Evolutionary conservation across 2,113 vertebrate genomes (phyloP), one percentile per base, ranked within the genome.

Genomic region (Crotalus helleri): DNA sequence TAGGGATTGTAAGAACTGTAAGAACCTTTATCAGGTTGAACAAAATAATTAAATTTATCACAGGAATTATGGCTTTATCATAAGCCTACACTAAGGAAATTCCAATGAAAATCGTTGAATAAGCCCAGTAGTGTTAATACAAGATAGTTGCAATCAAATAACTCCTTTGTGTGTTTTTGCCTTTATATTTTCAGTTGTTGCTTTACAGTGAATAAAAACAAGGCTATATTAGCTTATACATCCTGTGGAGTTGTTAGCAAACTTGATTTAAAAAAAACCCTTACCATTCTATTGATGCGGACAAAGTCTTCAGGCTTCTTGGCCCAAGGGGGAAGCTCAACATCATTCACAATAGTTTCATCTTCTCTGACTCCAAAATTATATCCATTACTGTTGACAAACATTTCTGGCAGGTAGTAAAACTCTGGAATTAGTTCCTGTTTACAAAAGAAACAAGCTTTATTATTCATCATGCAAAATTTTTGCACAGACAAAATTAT

Each of bases 401-500:
- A 99, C 99, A 99, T 99, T 97, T 99, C 99, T 0, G 99, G 99
- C 86, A 99, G 98, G 97, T 99, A 99, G 97, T 98, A 99, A 97
- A 99, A 99, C 96, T 99, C 99, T 24, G 99, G 99, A 96, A 98
- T 99, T 95, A 99, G 97, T 87, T 99, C 99, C 99, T 99, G 95
- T 29, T 81, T 46, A 91, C 86, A 39, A 64, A 96, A 57, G 93
- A 96, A 97, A 93, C 13, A 93, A 0, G 93, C 5, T 13, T 59
- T 55, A 33, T 95, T 92, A 92, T 57, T 87, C 17, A 81, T 44
- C 33, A 44, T 81, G 33, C 33, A 81, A 90, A 57, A 89, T 64
- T n/a, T 33, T 93, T 92, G 33, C 93, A 46, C 81, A 86, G 1
- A 33, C 24, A 91, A 92, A 88, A 33, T 57, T 90, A 10, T 87